Conservation (phyloP, 2,888 invertebrate species). For the Drosophila heteroneura region DNA sequence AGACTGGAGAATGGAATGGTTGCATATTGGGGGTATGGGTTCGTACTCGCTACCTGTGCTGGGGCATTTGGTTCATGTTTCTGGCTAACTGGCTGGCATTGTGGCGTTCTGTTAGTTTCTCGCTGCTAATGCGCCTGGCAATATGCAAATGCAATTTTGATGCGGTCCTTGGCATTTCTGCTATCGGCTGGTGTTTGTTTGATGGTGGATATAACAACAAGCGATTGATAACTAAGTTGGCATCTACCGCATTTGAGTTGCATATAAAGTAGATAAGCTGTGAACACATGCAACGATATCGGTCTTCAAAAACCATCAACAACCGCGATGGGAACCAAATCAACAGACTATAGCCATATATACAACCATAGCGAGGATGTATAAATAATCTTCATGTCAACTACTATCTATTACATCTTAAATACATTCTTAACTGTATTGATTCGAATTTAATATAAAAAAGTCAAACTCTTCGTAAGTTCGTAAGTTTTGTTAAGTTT, state of each 20-base stretch:
- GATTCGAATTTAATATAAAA: neutral
- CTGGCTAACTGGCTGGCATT: constrained; percentile 13
- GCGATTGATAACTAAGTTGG: constrained; percentile 42
- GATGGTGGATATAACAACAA: constrained; percentile 34
- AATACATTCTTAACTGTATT: neutral
- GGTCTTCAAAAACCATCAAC: neutral
- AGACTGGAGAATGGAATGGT: neutral
- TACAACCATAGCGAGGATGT: neutral
- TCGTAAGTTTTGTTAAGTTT: no score
- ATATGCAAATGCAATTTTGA: constrained; percentile 74
- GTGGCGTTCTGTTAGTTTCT: constrained; percentile 11
- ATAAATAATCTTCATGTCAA: neutral
- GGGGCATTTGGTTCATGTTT: constrained; percentile 34
- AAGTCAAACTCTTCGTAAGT: neutral
- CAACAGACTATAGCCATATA: neutral
- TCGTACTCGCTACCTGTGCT: constrained; percentile 14
- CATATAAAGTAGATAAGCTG: neutral
- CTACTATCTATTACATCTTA: neutral
- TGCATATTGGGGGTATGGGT: neutral
- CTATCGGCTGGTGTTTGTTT: constrained; percentile 25
- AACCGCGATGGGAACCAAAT: neutral
- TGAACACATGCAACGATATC: neutral
- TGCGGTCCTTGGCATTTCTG: constrained; percentile 31
- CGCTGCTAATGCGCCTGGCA: constrained; percentile 48
- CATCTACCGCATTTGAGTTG: constrained; percentile 10